Evolutionary conservation across 2,888 invertebrate genomes (phyloP), one percentile per base, ranked within the genome.

Genomic region (Cheilosia vernalis): DNA sequence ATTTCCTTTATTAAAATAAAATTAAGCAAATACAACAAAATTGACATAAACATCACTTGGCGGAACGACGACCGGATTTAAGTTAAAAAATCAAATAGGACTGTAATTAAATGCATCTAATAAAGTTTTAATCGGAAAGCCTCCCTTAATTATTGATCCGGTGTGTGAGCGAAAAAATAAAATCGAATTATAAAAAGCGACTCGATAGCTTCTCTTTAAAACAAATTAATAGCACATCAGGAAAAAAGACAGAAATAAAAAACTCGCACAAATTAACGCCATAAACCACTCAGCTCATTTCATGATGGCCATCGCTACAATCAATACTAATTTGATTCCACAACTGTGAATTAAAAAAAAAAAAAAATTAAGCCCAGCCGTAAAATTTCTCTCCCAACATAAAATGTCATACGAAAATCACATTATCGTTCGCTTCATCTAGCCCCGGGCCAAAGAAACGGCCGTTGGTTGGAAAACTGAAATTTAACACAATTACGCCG

Each of bases 281-380:
- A 67, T 73, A 56, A 69, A 74, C 73, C 74, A 69, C 73, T 67
- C 67, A 58, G 58, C 69, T 70, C 67, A 69, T 76, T 79, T 73
- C 37, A 56, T 40, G 27, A 73, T 60, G 74, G 44, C 49, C 84
- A 74, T 55, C 67, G 64, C 53, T 58, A 84, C 74, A 84, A 80
- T 84, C 84, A 74, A 84, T 84, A 80, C 63, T 84, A 80, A 84
- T 84, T 84, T 66, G 60, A 84, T 84, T 84, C 21, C 60, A 56
- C 70, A 67, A 74, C 60, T 84, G 37, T 10, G 13, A 37, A 13
- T 84, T 60, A 58, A 74, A 80, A 74, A 49, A 37, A 56, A 37
- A 56, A 63, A 9, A 7, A 30, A 30, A 30, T 9, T 1, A 30
- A 70, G 21, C 2, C 44, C 13, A 33, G 37, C 49, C 42, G 19